Evolutionary conservation across 2,797 vertebrate genomes (phyloP).

Genomic region (Centroberyx gerrardi): DNA sequence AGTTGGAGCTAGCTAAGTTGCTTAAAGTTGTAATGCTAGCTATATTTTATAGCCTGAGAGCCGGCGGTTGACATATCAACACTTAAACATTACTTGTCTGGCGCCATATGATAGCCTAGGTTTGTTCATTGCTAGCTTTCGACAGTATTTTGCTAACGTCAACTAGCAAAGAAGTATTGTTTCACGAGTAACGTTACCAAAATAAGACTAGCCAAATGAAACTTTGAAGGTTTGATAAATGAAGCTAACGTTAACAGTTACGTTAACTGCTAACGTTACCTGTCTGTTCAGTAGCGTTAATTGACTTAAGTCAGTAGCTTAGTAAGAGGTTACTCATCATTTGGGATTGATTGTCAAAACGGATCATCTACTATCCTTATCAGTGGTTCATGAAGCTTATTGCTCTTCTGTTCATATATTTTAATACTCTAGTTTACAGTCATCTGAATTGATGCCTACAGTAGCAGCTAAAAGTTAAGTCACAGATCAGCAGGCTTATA

Average conservation of each 20-base stretch:
- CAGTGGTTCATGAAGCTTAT: constrained; percentile 34
- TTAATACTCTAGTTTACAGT: background rate
- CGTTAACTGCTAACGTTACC: too few relatives aligned
- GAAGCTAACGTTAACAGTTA: constrained; percentile 33
- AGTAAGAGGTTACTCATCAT: constrained; percentile 20
- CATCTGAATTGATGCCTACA: background rate
- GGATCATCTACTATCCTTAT: constrained; percentile 31
- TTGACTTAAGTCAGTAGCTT: background rate
- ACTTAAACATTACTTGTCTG: constrained; percentile 6
- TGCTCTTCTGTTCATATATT: background rate
- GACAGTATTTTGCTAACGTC: background rate
- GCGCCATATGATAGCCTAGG: constrained; percentile 4
- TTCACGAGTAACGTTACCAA: background rate
- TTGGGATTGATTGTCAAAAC: constrained; percentile 46
- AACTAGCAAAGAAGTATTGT: background rate
- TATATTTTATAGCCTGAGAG: constrained; percentile 8
- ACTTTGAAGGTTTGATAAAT: background rate
- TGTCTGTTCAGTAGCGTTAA: background rate
- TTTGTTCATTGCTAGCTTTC: background rate
- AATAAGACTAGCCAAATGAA: too few relatives aligned
- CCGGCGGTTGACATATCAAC: constrained; percentile 50
- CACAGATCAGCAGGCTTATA: background rate
- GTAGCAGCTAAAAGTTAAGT: background rate
- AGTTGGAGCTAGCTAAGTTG: constrained; percentile 36
- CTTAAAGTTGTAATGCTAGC: constrained; percentile 44